Percentiles rank a stretch among this genome's conserved stretches.
phyloP scores from a whole-genome alignment of 2,797 vertebrate species.

The Falco cherrug region DNA sequence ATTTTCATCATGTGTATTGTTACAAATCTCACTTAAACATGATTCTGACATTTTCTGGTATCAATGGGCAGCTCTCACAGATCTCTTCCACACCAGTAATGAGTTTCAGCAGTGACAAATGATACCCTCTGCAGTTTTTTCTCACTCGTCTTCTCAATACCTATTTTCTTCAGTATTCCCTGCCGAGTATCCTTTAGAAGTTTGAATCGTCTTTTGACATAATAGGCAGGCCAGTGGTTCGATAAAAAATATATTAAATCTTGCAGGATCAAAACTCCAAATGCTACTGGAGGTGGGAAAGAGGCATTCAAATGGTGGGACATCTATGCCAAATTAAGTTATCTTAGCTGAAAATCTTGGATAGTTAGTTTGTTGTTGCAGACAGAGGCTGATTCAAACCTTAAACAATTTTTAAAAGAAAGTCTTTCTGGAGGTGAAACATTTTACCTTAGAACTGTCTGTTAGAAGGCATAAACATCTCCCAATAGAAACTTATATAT shows the following conservation, averaged over 20 bases:
- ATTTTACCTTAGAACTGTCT: not conserved
- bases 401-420: not conserved
- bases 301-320: not conserved
- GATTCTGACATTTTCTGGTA: conserved; percentile 15
- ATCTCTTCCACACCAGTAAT: conserved; percentile 5
- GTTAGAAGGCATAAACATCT: not conserved
- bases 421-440: not conserved
- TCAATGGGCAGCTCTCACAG: not conserved
- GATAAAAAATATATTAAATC: not conserved
- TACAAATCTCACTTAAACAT: conserved; percentile 4
- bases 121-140: not conserved
- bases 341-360: not conserved
- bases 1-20: not conserved
- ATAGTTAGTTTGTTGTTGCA: not conserved
- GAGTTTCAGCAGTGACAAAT: conserved; percentile 41
- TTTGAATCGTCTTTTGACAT: not conserved
- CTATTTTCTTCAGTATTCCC: conserved; percentile 25
- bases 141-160: not conserved
- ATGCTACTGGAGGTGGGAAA: not conserved
- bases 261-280: not conserved
- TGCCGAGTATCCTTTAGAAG: not conserved
- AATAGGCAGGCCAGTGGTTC: not conserved
- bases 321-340: not conserved
- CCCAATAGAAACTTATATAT: not conserved
- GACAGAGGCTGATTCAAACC: not conserved